Base-by-base conservation (phyloP, 2,113 vertebrate genomes). In the Chaetodon auriga region DNA sequence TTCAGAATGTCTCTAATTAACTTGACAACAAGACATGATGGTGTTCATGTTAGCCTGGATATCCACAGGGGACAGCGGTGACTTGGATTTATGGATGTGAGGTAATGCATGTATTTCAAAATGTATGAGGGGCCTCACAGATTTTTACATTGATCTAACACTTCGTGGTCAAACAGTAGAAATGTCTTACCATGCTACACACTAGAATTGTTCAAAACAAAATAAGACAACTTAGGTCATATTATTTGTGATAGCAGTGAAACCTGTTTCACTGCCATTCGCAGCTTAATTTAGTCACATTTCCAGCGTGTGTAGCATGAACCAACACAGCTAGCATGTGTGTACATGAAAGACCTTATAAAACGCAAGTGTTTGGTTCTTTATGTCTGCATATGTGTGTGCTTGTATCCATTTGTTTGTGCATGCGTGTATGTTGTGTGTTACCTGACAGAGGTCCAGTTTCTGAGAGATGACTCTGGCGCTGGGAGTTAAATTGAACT, bases 401-500 rank as follows among this genome's bases (percentile, higher is more conserved):
- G 48, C 6, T 8, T 1, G 4, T 13, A 7, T 63, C 19, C 12
- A 58, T 14, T 11, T 46, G 60, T 13, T 6, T 8, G 21, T 30
- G 14, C n/a, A 18, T 15, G 38, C 41, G 30, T 23, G 7, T 19
- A 7, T 43, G 49, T 19, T 51, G 7, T 7, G 21, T 15, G 55
- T 65, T 96, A 97, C 96, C 96, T 97, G 96, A 82, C 96, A 97
- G 23, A 97, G 94, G 78, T 98, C 95, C 63, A 97, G 94, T 81
- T 95, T 95, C 78, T 93, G 89, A 14, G 96, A 95, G 64, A 97
- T 65, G 2, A 94, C 51, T 43, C 76, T 94, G 82, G 85, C 83
- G 55, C 38, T 89, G 53, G 93, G 76, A 2, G 58, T 25, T 0
- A 46, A 36, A 0, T 38, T 10, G 1, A 0, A 0, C 23, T 10